A percentile compares a stretch with the other conserved stretches of the same genome.
These are phyloP conservation scores for Stegastes partitus DNA, from an alignment of 2,113 vertebrate species.

Conservation along the genomic window DNA sequence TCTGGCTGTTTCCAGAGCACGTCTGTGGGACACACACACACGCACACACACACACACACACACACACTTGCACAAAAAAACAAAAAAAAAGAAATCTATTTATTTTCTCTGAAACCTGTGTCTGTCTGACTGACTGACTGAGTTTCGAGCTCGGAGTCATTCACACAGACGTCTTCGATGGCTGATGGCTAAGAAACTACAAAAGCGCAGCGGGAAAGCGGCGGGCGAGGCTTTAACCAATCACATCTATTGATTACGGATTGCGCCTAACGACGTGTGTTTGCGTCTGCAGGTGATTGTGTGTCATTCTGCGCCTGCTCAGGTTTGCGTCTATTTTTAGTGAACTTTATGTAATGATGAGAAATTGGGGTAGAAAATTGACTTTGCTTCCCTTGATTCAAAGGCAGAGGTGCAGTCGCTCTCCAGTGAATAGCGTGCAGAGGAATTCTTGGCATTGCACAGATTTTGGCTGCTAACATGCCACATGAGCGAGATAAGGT, in stretches of 20 bases:
- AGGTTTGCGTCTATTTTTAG: slow-evolving; percentile 32
- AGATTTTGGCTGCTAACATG: slow-evolving; percentile 18
- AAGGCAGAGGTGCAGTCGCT: slow-evolving; percentile 24
- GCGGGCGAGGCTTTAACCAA: slow-evolving; percentile 8
- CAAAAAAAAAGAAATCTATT: slow-evolving; percentile 33
- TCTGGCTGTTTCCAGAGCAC: slow-evolving; percentile 38
- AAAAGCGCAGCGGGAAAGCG: slow-evolving; percentile 24
- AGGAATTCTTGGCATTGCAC: slow-evolving; percentile 25
- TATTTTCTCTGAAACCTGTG: slow-evolving; percentile 37
- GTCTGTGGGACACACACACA: slow-evolving; percentile 15
- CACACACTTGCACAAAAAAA: too few species aligned
- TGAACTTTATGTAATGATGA: slow-evolving; percentile 36
- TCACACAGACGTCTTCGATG: slow-evolving; percentile 23
- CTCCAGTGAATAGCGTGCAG: neutral
- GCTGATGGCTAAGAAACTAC: slow-evolving; percentile 22
- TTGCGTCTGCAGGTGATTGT: slow-evolving; percentile 8
- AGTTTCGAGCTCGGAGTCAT: slow-evolving; percentile 16
- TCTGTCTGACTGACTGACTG: slow-evolving; percentile 13
- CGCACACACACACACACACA: too few species aligned
- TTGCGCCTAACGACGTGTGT: slow-evolving; percentile 16
- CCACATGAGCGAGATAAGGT: neutral
- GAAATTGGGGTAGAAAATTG: slow-evolving; percentile 40
- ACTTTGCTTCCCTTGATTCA: slow-evolving; percentile 36
- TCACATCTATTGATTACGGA: slow-evolving; percentile 46
- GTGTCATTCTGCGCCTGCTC: neutral